These are phyloP conservation scores for Eristalis pertinax DNA, from an alignment of 2,888 invertebrate species.

Conservation along the genomic window DNA sequence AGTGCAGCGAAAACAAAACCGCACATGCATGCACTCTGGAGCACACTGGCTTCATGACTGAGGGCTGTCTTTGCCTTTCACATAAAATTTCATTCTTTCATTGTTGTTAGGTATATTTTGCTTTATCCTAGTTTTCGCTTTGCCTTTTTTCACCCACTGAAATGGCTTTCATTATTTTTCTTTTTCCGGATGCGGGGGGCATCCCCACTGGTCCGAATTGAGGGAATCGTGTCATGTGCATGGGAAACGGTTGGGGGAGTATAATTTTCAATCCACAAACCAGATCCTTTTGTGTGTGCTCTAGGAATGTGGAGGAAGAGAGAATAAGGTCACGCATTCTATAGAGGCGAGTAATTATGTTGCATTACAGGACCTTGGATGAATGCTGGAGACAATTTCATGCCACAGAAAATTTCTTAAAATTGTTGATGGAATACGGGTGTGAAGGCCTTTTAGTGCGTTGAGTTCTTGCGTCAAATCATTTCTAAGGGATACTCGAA, in stretches of 20 bases:
- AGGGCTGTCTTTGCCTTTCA: conserved; percentile 54
- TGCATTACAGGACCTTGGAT: not conserved
- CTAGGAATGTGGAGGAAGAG: not conserved
- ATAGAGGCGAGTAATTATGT: not conserved
- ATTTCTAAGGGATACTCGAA: not conserved
- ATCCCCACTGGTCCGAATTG: conserved; percentile 40
- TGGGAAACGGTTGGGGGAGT: conserved; percentile 2
- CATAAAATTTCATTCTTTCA: conserved; percentile 66
- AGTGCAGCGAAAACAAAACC: not conserved
- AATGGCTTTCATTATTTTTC: not conserved
- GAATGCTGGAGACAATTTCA: not conserved
- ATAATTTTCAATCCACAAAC: not conserved
- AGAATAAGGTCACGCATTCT: not conserved
- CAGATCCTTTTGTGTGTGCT: not conserved
- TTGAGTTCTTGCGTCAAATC: not conserved
- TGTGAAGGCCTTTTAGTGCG: not conserved
- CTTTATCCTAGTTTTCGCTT: conserved; percentile 45
- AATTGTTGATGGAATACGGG: not conserved
- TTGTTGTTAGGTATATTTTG: conserved; percentile 49
- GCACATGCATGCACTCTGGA: conserved; percentile 15
- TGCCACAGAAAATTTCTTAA: not conserved
- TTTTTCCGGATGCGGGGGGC: not conserved
- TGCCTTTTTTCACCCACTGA: conserved; percentile 4
- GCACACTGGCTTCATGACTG: conserved; percentile 61
- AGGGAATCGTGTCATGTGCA: conserved; percentile 68